A percentile compares a stretch with the other conserved stretches of the same genome.
phyloP scores from a whole-genome alignment of 2,113 vertebrate genomes.

The Bujurquina vittata region DNA sequence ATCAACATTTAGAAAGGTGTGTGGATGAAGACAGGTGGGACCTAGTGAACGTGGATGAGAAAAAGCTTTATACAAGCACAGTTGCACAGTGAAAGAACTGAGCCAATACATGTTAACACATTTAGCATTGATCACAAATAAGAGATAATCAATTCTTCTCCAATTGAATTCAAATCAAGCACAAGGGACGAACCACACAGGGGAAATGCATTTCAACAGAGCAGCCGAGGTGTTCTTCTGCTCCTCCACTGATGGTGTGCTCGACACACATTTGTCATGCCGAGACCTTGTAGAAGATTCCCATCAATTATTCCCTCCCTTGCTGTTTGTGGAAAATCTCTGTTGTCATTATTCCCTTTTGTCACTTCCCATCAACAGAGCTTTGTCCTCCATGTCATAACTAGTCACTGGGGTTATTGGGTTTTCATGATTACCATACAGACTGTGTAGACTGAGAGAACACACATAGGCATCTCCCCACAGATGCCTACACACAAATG shows the following conservation, averaged over 20 bases:
- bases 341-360: slow-evolving; percentile 36
- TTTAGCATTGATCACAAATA: slow-evolving; percentile 70
- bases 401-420: slow-evolving; percentile 26
- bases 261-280: slow-evolving; percentile 74
- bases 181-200: slow-evolving; percentile 10
- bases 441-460: slow-evolving; percentile 5
- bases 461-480: slow-evolving; percentile 22
- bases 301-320: slow-evolving; percentile 54
- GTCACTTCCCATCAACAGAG: slow-evolving; percentile 18
- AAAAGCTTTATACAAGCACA: not conserved
- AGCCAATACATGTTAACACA: slow-evolving; percentile 48
- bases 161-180: slow-evolving; percentile 71
- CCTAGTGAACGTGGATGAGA: not conserved
- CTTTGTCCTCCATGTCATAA: slow-evolving; percentile 22
- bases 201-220: slow-evolving; percentile 53
- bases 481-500: slow-evolving; percentile 32
- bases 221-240: slow-evolving; percentile 31
- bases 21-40: not conserved
- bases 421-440: slow-evolving; percentile 51
- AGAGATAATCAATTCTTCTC: slow-evolving; percentile 71
- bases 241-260: slow-evolving; percentile 44
- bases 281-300: slow-evolving; percentile 55
- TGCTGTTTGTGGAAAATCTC: slow-evolving; percentile 47
- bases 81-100: slow-evolving; percentile 16
- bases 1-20: not conserved